Evolutionary conservation across 2,797 vertebrate species (phyloP).

Genomic region (Threskiornis aethiopicus): DNA sequence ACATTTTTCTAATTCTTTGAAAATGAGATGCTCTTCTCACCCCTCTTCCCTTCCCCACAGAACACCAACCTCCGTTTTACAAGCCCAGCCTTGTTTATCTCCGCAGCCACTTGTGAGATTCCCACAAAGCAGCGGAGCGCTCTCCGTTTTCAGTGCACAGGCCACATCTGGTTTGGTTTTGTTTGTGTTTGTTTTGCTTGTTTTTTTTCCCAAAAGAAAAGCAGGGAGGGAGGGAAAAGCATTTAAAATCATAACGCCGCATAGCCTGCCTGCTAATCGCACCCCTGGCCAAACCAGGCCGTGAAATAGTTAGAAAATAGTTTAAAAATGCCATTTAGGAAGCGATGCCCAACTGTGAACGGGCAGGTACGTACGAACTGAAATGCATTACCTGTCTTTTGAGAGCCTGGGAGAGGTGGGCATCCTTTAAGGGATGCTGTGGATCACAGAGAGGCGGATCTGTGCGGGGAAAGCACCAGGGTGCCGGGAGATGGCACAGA

Average conservation of each 20-base stretch:
- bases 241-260: neutral
- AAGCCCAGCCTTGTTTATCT: conserved; percentile 26
- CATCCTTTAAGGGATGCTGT: rapidly evolving
- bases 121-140: neutral
- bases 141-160: neutral
- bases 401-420: neutral
- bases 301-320: neutral
- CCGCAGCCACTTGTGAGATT: neutral
- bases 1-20: conserved; percentile 57
- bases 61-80: neutral
- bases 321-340: neutral
- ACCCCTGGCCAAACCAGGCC: neutral
- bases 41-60: neutral
- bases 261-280: neutral
- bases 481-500: neutral
- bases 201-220: neutral
- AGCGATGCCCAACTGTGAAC: rapidly evolving
- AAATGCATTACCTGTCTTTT: rapidly evolving
- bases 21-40: conserved; percentile 36
- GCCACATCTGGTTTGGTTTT: conserved; percentile 37
- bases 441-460: rapidly evolving
- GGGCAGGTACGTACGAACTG: rapidly evolving
- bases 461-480: rapidly evolving
- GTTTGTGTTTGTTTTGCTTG: conserved; percentile 14
- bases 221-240: neutral